A percentile compares a stretch with the other conserved stretches of the same genome.
Evolutionary conservation across 1,140 invertebrate genomes (phyloP).

Genomic region (Tetragnatha versicolor): DNA sequence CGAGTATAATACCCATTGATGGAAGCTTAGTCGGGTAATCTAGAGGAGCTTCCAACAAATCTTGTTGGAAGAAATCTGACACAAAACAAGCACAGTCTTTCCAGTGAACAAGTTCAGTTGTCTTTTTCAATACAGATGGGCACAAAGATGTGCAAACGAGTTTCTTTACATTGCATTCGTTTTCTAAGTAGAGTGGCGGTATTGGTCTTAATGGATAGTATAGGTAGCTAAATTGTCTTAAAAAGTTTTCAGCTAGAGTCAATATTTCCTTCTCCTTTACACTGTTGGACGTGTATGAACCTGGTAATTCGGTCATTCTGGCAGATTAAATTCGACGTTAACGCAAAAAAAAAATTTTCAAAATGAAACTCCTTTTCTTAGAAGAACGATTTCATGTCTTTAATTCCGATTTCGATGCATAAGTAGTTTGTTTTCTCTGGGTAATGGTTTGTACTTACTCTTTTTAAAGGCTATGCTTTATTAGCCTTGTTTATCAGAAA

Average conservation of each 20-base stretch:
- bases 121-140: conserved; percentile 61
- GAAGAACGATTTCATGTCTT: no score
- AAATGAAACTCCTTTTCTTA: no score
- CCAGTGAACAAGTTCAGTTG: conserved; percentile 65
- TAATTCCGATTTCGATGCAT: no score
- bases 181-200: conserved; percentile 77
- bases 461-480: no score
- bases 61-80: conserved; percentile 65
- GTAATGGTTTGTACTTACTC: no score
- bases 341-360: no score
- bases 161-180: conserved; percentile 76
- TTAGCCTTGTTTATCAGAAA: no score
- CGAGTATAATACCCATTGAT: conserved; percentile 77
- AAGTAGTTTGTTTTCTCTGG: no score
- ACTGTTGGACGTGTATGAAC: conserved; percentile 75
- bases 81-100: conserved; percentile 65
- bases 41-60: conserved; percentile 61
- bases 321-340: neutral
- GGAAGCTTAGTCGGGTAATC: conserved; percentile 72
- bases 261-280: conserved; percentile 80
- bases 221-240: conserved; percentile 75
- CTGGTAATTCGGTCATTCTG: conserved; percentile 66
- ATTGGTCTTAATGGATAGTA: conserved; percentile 75
- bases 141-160: conserved; percentile 66
- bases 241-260: conserved; percentile 82